A percentile compares a stretch with the other conserved stretches of the same genome.
phyloP scores from a whole-genome alignment of 2,113 vertebrate species.

The Oxyura jamaicensis region DNA sequence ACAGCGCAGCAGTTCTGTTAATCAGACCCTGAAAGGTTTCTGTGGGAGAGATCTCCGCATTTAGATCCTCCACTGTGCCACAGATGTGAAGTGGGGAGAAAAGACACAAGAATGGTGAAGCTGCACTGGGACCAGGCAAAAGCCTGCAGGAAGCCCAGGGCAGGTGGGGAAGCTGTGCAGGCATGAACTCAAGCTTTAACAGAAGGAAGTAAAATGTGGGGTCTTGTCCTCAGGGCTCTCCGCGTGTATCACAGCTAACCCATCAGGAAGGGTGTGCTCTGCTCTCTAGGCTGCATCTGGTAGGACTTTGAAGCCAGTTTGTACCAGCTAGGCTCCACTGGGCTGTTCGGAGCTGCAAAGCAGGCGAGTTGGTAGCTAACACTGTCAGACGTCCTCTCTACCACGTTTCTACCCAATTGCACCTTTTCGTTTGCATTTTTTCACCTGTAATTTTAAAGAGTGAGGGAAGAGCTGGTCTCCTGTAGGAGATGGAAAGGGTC shows the following conservation, averaged over 20 bases:
- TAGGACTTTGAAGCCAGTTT: not conserved
- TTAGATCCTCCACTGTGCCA: not conserved
- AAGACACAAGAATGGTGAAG: not conserved
- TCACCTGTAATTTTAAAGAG: not conserved
- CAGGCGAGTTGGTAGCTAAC: not conserved
- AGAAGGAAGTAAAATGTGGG: not conserved
- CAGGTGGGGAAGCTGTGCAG: not conserved
- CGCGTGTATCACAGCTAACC: not conserved
- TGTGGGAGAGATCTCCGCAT: not conserved
- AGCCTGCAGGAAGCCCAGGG: not conserved
- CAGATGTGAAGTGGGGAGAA: not conserved
- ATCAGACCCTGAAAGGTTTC: not conserved
- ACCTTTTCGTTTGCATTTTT: not conserved
- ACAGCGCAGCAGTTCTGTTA: not conserved
- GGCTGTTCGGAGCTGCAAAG: not conserved
- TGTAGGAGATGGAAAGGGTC: not conserved
- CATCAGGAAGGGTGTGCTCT: not conserved
- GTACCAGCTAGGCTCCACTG: rapidly evolving
- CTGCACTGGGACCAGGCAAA: not conserved
- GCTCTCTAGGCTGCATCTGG: not conserved
- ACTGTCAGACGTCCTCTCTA: not conserved
- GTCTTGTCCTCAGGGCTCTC: not conserved
- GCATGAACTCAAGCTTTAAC: not conserved
- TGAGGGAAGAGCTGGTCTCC: not conserved
- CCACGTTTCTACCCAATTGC: not conserved